A percentile compares a stretch with the other conserved stretches of the same genome.
phyloP scores from a whole-genome alignment of 2,797 vertebrate species.

The Micropoecilia bifurca region DNA sequence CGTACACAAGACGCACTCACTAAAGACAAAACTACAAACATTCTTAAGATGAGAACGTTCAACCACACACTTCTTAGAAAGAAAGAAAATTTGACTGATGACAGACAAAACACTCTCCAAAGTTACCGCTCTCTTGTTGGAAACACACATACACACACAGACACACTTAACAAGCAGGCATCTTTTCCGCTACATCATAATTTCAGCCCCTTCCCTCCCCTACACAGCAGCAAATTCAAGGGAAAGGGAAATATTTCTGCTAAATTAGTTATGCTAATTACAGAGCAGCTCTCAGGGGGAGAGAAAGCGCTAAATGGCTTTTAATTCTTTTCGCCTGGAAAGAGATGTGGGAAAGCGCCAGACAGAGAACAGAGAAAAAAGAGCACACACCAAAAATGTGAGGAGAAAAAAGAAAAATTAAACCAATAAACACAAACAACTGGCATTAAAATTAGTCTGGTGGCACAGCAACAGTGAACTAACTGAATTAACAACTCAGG shows the following conservation, averaged over 20 bases:
- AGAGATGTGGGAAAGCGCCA: conserved; percentile 72
- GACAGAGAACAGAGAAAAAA: conserved; percentile 44
- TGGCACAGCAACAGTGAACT: conserved; percentile 59
- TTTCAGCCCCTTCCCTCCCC: conserved; percentile 55
- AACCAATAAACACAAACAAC: conserved; percentile 59
- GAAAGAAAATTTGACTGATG: conserved; percentile 30
- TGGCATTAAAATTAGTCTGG: conserved; percentile 39
- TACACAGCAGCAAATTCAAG: conserved; percentile 70
- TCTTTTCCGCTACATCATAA: conserved; percentile 77
- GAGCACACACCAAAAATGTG: conserved; percentile 22
- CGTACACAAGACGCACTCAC: conserved; percentile 31
- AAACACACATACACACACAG: conserved; percentile 17
- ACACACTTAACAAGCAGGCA: conserved; percentile 64
- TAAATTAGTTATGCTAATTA: conserved; percentile 88
- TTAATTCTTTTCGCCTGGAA: conserved; percentile 83
- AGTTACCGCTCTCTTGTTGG: conserved; percentile 46
- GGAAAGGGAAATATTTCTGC: conserved; percentile 83
- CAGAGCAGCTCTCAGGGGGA: conserved; percentile 78
- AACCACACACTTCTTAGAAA: conserved; percentile 34
- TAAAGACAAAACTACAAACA: conserved; percentile 39
- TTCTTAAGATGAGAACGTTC: conserved; percentile 7
- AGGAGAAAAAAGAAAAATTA: conserved; percentile 16
- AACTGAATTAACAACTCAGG: conserved; percentile 54
- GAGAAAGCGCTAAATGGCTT: conserved; percentile 80
- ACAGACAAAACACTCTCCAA: conserved; percentile 42